Conservation (phyloP, 1,140 invertebrate genomes). For the Drosophila auraria region DNA sequence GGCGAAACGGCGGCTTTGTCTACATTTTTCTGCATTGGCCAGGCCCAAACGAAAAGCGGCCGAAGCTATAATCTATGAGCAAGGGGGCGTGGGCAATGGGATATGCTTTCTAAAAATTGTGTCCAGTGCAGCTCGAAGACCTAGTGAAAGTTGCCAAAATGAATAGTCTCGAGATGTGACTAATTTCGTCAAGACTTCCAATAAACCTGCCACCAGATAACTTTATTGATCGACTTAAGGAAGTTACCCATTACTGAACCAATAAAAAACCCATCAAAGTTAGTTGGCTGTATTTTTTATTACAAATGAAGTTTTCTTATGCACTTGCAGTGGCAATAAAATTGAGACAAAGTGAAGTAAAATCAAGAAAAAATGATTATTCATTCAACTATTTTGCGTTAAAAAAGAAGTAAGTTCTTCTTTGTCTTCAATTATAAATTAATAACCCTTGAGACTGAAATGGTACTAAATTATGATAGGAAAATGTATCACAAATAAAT, state of each 20-base stretch:
- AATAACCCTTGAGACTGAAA: no score
- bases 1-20: conserved; percentile 11
- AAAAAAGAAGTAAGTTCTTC: background rate
- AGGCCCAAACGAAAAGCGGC: conserved; percentile 40
- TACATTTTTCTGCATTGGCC: conserved; percentile 64
- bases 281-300: background rate
- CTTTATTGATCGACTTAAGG: conserved; percentile 22
- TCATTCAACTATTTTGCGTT: background rate
- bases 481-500: background rate
- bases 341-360: background rate
- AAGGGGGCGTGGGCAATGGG: conserved; percentile 59
- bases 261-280: conserved; percentile 15
- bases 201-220: conserved; percentile 11
- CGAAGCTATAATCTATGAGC: conserved; percentile 61
- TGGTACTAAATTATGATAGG: no score
- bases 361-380: no score
- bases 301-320: conserved; percentile 1
- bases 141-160: conserved; percentile 46
- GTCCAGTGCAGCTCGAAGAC: conserved; percentile 13
- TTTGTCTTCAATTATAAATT: no score
- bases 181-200: conserved; percentile 50
- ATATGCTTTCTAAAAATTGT: conserved; percentile 65
- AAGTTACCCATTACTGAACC: background rate
- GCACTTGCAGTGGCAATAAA: background rate
- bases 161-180: conserved; percentile 32